Evolutionary conservation across 1,140 invertebrate species (phyloP).

Genomic region (Alviniconcha marisindica): DNA sequence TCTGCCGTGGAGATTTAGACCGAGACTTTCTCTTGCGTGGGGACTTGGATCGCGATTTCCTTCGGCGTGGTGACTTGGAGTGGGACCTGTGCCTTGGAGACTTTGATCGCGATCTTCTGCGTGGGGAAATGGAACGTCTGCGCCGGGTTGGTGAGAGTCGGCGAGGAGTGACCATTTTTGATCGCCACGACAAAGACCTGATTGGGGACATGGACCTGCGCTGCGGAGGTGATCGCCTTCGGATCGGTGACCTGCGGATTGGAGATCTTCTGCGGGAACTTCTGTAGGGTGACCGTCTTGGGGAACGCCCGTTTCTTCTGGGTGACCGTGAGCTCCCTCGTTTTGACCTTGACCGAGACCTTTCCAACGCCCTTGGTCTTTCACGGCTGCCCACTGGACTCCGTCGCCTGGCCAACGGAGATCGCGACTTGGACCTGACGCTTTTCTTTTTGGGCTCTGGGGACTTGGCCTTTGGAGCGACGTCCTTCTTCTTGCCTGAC

Average conservation of each 20-base stretch:
- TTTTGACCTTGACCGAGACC: constrained; percentile 26
- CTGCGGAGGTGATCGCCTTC: constrained; percentile 34
- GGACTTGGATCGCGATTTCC: constrained; percentile 25
- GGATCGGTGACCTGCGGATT: constrained; percentile 25
- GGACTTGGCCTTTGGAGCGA: constrained; percentile 7
- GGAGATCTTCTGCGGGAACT: constrained; percentile 29
- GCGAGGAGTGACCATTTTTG: not conserved
- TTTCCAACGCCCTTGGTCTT: constrained; percentile 8
- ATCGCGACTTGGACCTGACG: constrained; percentile 37
- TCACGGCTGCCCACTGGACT: not conserved
- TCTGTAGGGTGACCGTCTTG: constrained; percentile 42
- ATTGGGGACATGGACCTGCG: constrained; percentile 40
- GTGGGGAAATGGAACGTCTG: not conserved
- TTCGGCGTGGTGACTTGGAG: constrained; percentile 6
- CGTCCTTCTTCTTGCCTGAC: constrained; percentile 19
- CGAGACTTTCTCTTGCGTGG: not conserved
- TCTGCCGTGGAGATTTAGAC: constrained; percentile 21
- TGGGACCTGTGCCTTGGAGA: not conserved
- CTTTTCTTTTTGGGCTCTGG: constrained; percentile 26
- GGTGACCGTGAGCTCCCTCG: constrained; percentile 46
- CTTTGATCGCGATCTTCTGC: constrained; percentile 21
- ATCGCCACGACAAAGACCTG: constrained; percentile 29
- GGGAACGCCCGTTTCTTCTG: constrained; percentile 43
- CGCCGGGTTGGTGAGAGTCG: not conserved
- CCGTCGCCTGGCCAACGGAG: constrained; percentile 38